phyloP scores from a whole-genome alignment of 2,888 invertebrate genomes.

The Spialia ferax region DNA sequence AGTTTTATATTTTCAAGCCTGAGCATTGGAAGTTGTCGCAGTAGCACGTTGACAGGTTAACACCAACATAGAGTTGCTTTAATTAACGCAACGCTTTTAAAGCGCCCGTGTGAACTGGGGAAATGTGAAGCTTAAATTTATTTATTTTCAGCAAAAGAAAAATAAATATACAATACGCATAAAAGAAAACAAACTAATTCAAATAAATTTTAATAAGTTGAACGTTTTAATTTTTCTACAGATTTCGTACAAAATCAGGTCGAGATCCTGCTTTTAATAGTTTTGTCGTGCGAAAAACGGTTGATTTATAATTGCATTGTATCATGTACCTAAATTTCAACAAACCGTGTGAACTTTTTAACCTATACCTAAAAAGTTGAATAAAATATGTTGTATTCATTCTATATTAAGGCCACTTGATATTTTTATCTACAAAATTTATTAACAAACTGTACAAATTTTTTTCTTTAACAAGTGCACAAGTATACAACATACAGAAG shows the following conservation, averaged over 20 bases:
- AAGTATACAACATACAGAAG: background rate
- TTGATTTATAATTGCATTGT: conserved; percentile 3
- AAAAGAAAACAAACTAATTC: conserved; percentile 49
- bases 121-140: too few relatives aligned
- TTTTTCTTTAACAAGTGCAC: background rate
- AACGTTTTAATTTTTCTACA: conserved; percentile 64
- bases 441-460: background rate
- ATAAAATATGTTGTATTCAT: too few relatives aligned
- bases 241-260: conserved; percentile 54
- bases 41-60: too few relatives aligned
- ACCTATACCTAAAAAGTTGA: background rate
- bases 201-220: conserved; percentile 61
- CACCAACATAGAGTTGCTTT: too few relatives aligned
- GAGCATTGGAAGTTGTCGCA: too few relatives aligned
- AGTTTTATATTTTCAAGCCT: too few relatives aligned
- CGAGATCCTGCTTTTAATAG: conserved; percentile 57
- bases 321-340: background rate
- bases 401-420: conserved; percentile 1
- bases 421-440: background rate
- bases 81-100: too few relatives aligned
- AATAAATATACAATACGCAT: too few relatives aligned
- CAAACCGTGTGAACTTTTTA: conserved; percentile 21
- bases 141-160: too few relatives aligned
- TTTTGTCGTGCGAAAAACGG: conserved; percentile 12
- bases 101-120: too few relatives aligned